Evolutionary conservation across 2,113 vertebrate species (phyloP), one percentile per base, ranked within the genome.

Genomic region (Megaceryle torquata): DNA sequence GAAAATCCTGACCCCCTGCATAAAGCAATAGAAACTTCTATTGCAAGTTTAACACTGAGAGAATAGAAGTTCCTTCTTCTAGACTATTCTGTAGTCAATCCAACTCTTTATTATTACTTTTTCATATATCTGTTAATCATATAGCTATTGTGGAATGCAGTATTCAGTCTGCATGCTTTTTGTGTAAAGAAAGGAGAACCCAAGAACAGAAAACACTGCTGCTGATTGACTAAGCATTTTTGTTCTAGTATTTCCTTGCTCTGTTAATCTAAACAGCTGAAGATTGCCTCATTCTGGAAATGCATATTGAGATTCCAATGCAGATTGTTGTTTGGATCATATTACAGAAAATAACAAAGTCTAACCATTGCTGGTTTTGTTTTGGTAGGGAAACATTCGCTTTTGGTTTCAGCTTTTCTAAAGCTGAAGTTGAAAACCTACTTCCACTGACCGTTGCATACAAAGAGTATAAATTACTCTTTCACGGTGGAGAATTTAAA

Each of bases 291-390:
- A 75, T 91, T 96, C 80, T 89, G 69, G 35, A 88, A 93, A 90
- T 0, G 12, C 43, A 16, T n/a, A 68, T 65, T 35, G 41, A 76
- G 33, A 78, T 82, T 91, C 48, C 53, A 76, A 21, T 84, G 50
- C 54, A 91, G 82, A 74, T 29, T 21, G 31, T 9, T 86, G 61
- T 76, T 94, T 86, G 83, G 69, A 69, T 93, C 25, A 25, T 61
- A 50, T 93, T 79, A 71, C 61, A 93, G 74, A 95, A 93, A 88
- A 91, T n/a, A 86, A 78, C 51, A 16, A 89, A 68, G 37, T 82
- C 26, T 46, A 84, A 88, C 21, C 35, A 63, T 44, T 79, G 43
- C 20, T 68, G 8, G 51, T 15, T 86, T 96, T 86, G 72, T 83
- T 89, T 91, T 83, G 25, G 44, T 81, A 79, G 65, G 77, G 81